These are phyloP conservation scores for Clunio marinus DNA, from an alignment of 2,888 invertebrate species.

Conservation along the genomic window DNA sequence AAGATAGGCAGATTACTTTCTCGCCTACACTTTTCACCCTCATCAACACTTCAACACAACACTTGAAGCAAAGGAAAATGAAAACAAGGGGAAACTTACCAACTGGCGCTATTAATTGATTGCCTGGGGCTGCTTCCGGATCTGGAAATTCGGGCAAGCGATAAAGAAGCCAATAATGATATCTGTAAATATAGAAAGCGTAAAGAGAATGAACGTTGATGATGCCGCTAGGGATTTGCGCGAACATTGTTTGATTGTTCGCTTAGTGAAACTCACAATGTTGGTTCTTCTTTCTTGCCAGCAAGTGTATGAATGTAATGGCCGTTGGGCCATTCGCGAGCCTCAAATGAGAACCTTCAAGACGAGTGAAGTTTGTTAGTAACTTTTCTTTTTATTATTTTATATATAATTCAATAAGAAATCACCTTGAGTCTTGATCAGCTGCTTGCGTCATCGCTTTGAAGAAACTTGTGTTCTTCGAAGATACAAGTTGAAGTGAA, in stretches of 20 bases:
- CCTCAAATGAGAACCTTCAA: slow-evolving; percentile 63
- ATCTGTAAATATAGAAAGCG: slow-evolving; percentile 52
- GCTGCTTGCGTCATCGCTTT: slow-evolving; percentile 81
- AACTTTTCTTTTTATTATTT: background rate
- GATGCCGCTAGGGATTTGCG: slow-evolving; percentile 10
- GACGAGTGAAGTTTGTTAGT: slow-evolving; percentile 23
- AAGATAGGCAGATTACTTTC: too few relatives aligned
- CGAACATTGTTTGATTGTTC: too few relatives aligned
- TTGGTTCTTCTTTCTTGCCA: slow-evolving; percentile 51
- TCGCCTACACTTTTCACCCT: too few relatives aligned
- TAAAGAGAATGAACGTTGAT: slow-evolving; percentile 1
- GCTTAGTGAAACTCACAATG: slow-evolving; percentile 45
- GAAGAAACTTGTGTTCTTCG: slow-evolving; percentile 64
- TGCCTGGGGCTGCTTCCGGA: slow-evolving; percentile 75
- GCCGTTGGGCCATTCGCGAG: slow-evolving; percentile 87
- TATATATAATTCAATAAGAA: slow-evolving; percentile 11
- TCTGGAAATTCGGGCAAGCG: slow-evolving; percentile 76
- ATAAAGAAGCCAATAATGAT: slow-evolving; percentile 86
- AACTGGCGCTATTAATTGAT: slow-evolving; percentile 81
- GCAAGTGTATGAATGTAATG: slow-evolving; percentile 84
- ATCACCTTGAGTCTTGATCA: slow-evolving; percentile 61
- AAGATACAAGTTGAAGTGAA: slow-evolving; percentile 69
- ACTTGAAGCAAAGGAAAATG: too few relatives aligned
- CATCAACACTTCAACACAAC: too few relatives aligned
- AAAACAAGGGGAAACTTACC: slow-evolving; percentile 56